Conservation (phyloP, 2,113 vertebrate species). For the Oncorhynchus tshawytscha region DNA sequence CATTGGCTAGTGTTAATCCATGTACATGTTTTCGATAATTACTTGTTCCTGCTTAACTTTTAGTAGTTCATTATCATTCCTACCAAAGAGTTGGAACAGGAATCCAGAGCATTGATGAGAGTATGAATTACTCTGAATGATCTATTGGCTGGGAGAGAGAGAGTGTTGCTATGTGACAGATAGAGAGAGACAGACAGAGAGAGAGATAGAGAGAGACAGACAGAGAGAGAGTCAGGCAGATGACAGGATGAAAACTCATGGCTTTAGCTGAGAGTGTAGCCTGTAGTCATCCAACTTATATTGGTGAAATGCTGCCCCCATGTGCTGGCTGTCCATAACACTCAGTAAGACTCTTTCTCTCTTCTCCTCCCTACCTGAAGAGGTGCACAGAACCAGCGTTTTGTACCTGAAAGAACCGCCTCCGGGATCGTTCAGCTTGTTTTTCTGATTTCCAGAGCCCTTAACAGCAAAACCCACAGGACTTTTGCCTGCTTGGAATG, state of each 20-base stretch:
- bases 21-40: not conserved
- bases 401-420: constrained; percentile 84
- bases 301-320: constrained; percentile 76
- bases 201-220: not conserved
- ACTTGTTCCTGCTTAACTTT: not conserved
- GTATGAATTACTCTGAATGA: constrained; percentile 25
- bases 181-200: not conserved
- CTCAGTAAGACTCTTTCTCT: not conserved
- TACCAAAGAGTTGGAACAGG: constrained; percentile 56
- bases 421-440: constrained; percentile 83
- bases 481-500: constrained; percentile 77
- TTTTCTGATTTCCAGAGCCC: constrained; percentile 86
- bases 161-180: not conserved
- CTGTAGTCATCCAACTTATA: constrained; percentile 60
- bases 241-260: constrained; percentile 40
- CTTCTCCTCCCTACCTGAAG: not conserved
- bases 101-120: not conserved
- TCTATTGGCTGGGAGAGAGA: constrained; percentile 47
- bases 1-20: not conserved
- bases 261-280: constrained; percentile 66
- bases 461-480: constrained; percentile 76
- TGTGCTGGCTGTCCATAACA: constrained; percentile 67
- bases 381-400: not conserved
- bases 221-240: not conserved
- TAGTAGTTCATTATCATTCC: constrained; percentile 55